Percentiles rank a stretch among this genome's conserved stretches.
These are phyloP conservation scores for Aporrectodea caliginosa DNA, from an alignment of 1,140 invertebrate species.

Conservation along the genomic window DNA sequence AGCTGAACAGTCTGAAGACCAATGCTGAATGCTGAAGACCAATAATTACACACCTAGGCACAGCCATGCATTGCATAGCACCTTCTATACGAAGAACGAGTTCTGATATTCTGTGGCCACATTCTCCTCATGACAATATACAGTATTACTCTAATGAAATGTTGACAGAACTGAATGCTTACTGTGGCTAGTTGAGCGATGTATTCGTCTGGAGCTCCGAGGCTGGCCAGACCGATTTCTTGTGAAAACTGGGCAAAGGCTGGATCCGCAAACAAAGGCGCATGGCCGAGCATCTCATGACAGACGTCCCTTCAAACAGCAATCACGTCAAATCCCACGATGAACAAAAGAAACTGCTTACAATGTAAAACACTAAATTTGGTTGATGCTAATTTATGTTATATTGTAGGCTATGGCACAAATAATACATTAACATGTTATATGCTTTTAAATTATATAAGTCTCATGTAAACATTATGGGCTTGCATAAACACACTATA, in stretches of 20 bases:
- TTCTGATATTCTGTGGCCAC: not conserved
- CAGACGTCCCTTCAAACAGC: conserved; percentile 62
- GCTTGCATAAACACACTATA: no score
- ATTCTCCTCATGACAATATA: not conserved
- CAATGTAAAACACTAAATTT: no score
- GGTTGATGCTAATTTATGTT: no score
- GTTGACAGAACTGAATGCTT: conserved; percentile 47
- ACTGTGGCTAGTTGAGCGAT: conserved; percentile 98
- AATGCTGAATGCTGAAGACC: not conserved
- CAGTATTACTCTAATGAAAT: not conserved
- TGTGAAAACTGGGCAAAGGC: conserved; percentile 62
- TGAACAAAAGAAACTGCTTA: no score
- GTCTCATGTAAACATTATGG: no score
- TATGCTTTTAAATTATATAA: no score
- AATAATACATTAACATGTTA: no score
- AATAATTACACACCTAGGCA: not conserved
- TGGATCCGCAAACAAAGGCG: conserved; percentile 60
- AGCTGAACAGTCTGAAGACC: not conserved
- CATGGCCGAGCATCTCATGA: conserved; percentile 62
- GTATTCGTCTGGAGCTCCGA: conserved; percentile 93
- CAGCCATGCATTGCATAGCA: no score
- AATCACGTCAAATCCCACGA: no score
- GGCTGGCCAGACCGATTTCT: conserved; percentile 66
- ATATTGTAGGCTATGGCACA: no score
- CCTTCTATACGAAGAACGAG: no score